These are phyloP conservation scores for Tetragnatha versicolor DNA, from an alignment of 1,140 invertebrate species.

Conservation along the genomic window DNA sequence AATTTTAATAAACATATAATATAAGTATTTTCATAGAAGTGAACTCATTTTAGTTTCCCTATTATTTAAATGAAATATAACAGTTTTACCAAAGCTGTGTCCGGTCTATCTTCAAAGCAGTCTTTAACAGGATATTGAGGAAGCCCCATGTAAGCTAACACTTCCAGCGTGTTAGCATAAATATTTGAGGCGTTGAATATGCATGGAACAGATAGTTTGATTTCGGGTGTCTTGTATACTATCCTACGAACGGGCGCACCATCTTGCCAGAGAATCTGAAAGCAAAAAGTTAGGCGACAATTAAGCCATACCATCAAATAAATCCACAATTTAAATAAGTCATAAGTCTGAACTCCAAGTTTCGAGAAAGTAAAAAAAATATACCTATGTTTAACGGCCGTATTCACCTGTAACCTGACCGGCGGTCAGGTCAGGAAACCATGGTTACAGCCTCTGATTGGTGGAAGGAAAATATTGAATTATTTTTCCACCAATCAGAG, in stretches of 20 bases:
- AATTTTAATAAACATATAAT: no score
- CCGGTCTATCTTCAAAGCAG: conserved; percentile 73
- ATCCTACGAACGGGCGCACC: conserved; percentile 74
- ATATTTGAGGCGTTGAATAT: conserved; percentile 69
- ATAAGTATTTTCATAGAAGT: no score
- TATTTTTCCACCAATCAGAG: no score
- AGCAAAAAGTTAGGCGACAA: neutral
- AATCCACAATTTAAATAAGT: neutral
- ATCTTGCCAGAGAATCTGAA: conserved; percentile 68
- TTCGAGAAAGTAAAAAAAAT: no score
- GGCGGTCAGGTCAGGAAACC: no score
- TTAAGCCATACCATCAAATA: neutral
- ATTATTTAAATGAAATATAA: no score
- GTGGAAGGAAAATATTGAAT: no score
- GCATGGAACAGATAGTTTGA: conserved; percentile 65
- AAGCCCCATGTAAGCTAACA: conserved; percentile 72
- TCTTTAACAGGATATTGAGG: conserved; percentile 70
- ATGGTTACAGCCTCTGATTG: no score
- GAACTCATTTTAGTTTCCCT: no score
- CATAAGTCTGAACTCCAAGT: no score
- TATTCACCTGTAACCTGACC: no score
- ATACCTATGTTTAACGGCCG: no score
- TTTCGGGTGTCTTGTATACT: conserved; percentile 72
- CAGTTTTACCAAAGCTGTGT: conserved; percentile 69
- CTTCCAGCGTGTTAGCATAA: conserved; percentile 68